Conservation (phyloP, 2,888 invertebrate genomes). For the Colostygia pectinataria region DNA sequence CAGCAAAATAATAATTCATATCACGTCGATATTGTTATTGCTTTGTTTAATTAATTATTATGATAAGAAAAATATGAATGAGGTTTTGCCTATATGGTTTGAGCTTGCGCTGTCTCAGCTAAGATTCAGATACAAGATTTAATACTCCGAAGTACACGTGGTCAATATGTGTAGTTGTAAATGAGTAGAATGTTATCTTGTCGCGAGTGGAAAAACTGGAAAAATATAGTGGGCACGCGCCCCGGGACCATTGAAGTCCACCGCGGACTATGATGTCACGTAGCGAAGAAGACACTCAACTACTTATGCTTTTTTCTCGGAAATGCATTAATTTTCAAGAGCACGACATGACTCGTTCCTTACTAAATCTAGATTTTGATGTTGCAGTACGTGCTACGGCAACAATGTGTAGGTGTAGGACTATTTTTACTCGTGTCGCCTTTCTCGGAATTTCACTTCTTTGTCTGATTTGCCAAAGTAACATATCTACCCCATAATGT, state of each 20-base stretch:
- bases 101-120: constrained; percentile 9
- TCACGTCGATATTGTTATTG: constrained; percentile 60
- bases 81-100: constrained; percentile 44
- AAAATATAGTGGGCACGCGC: constrained; percentile 51
- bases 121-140: constrained; percentile 41
- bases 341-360: constrained; percentile 53
- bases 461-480: constrained; percentile 46
- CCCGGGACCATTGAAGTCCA: constrained; percentile 60
- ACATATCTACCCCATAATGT: constrained; percentile 31
- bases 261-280: constrained; percentile 57
- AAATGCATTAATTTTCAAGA: constrained; percentile 65
- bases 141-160: constrained; percentile 38
- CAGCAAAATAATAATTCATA: constrained; percentile 49
- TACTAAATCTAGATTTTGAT: constrained; percentile 69
- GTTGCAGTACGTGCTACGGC: constrained; percentile 66
- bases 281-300: constrained; percentile 51
- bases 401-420: constrained; percentile 53
- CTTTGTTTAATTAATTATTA: constrained; percentile 52
- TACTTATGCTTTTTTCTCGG: constrained; percentile 54
- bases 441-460: constrained; percentile 46
- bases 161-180: constrained; percentile 37
- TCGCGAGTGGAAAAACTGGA: constrained; percentile 53
- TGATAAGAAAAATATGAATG: constrained; percentile 32
- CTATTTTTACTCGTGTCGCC: constrained; percentile 45
- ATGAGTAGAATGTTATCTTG: constrained; percentile 36